Base-by-base conservation (phyloP, 2,797 vertebrate species). In the Neoniphon sammara region DNA sequence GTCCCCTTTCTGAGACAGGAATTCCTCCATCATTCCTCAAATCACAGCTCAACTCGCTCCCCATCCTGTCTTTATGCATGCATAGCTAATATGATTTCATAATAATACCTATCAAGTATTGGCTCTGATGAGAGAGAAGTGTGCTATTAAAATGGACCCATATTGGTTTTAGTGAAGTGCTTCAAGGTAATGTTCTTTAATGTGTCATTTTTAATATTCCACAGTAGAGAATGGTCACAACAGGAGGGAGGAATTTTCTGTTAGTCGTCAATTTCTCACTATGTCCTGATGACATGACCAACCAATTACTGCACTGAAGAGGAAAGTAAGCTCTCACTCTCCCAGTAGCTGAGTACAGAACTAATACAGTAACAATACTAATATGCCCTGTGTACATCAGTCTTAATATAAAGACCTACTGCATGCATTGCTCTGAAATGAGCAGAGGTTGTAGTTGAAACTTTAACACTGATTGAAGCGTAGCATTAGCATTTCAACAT, bases 151-250 rank as follows among this genome's bases (percentile, higher is more conserved):
- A 91, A 91, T 71, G 66, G 77, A 82, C 83, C 87, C 82, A 84
- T 85, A 77, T 87, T 90, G 86, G 85, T 88, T 91, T 90, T 84
- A 86, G 75, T 80, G 66, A 83, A 90, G 75, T 76, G 82, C 86
- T 89, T 85, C 71, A 75, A 85, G 89, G 85, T 89, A 89, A 90
- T 87, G 75, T 89, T 89, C 89, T 91, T 91, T 87, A 91, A 88
- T 76, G 63, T 89, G 88, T 89, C 80, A 78, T 91, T 89, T 89
- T 83, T 83, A 88, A 89, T 89, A 78, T 80, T 86, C 85, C 85
- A 68, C 82, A 73, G 83, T 75, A 69, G 86, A 82, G 86, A 91
- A 88, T 79, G 71, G 88, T 87, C 76, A 85, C 90, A 82, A 91
- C 89, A 85, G 79, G 70, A 80, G 88, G 88, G 77, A 81, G 55